Evolutionary conservation across 2,113 vertebrate genomes (phyloP).

Genomic region (Azemiops feae): DNA sequence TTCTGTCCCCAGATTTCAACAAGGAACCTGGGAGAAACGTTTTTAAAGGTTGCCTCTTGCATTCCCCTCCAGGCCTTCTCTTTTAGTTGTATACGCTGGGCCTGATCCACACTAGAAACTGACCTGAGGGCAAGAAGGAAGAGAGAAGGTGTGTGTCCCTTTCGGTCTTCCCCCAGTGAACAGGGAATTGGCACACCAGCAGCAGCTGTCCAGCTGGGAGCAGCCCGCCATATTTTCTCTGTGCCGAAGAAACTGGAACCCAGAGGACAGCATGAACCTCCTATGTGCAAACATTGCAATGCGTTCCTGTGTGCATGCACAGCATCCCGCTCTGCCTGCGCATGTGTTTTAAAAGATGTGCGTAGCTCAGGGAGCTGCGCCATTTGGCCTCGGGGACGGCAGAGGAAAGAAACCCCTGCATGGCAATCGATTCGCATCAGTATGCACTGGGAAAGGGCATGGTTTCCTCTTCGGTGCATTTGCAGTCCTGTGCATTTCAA

Average conservation of each 20-base stretch:
- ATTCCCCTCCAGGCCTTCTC: too few relatives aligned
- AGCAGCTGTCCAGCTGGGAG: conserved; percentile 12
- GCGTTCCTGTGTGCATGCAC: neutral
- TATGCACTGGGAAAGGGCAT: neutral
- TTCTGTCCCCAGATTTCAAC: neutral
- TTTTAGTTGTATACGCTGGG: neutral
- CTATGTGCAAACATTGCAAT: neutral
- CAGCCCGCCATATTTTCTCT: conserved; percentile 13
- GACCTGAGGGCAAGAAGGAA: neutral
- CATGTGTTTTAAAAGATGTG: neutral
- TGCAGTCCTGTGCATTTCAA: neutral
- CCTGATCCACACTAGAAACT: neutral
- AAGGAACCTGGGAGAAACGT: neutral
- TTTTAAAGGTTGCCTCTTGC: neutral
- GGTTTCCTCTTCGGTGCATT: neutral
- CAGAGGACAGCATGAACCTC: neutral
- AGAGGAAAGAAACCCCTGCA: too few relatives aligned
- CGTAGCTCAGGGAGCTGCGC: neutral
- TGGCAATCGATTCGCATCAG: neutral
- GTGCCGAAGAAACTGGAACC: neutral
- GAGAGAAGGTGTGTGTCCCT: neutral
- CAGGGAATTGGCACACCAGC: neutral
- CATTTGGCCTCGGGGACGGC: neutral
- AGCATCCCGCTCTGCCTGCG: neutral
- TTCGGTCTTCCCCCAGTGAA: neutral